Conservation (phyloP, 2,888 invertebrate species). For the Trypoxylon attenuatum region DNA sequence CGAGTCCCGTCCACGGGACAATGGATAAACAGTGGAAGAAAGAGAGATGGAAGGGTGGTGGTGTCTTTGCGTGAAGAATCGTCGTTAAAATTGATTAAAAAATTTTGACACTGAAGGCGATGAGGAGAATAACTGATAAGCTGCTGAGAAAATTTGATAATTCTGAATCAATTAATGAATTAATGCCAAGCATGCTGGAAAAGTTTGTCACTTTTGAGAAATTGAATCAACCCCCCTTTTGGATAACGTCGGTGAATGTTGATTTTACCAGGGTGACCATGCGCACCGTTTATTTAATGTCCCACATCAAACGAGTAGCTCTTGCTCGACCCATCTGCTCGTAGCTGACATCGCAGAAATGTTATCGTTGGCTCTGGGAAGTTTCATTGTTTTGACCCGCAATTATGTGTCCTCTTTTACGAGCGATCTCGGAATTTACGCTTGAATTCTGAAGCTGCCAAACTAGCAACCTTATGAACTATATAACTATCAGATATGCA, state of each 20-base stretch:
- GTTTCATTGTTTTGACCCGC: constrained; percentile 6
- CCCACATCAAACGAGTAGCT: constrained; percentile 34
- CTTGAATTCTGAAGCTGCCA: too few species aligned
- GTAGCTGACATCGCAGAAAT: constrained; percentile 13
- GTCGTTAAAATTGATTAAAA: background rate
- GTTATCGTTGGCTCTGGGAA: constrained; percentile 14
- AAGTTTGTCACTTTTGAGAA: constrained; percentile 28
- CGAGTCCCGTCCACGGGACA: background rate
- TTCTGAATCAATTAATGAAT: constrained; percentile 21
- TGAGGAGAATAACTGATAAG: background rate
- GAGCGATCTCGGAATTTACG: too few species aligned
- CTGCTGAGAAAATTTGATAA: constrained; percentile 5
- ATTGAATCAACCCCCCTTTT: constrained; percentile 38
- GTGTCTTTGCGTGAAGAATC: background rate
- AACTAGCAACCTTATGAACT: too few species aligned
- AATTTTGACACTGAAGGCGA: background rate
- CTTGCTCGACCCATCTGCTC: constrained; percentile 15
- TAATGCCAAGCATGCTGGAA: constrained; percentile 18
- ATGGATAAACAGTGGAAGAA: background rate
- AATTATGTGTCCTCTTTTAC: background rate
- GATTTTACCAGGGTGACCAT: constrained; percentile 43
- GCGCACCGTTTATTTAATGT: constrained; percentile 47
- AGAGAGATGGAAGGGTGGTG: background rate
- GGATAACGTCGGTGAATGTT: constrained; percentile 42
- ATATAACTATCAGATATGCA: too few species aligned